Evolutionary conservation across 2,113 vertebrate species (phyloP), one percentile per base, ranked within the genome.

Genomic region (Felis catus): DNA sequence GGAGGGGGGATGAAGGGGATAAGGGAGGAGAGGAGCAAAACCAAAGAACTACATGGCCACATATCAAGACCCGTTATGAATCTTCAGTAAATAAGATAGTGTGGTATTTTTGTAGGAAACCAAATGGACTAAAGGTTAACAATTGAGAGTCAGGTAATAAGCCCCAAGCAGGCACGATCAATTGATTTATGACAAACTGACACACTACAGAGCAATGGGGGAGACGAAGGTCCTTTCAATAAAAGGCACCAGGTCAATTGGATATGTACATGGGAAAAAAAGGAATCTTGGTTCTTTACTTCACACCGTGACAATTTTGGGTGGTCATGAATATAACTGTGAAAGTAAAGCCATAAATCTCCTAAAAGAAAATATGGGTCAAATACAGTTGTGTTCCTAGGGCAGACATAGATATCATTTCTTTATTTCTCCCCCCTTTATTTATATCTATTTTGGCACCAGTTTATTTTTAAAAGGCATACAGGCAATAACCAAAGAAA

Each of bases 381-480:
- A 91, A 70, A 36, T 65, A 15, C 41, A 58, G 68, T 31, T 55
- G 45, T 61, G 39, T 63, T 7, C 13, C 65, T n/a, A 18, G 7
- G n/a, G 27, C 21, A 58, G 79, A 15, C 12, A 51, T 33, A 81
- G 19, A 92, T 71, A 84, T 48, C 41, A 4, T 78, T 29, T 85
- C 79, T 61, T 82, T 93, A 88, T 97, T 73, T 73, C 3, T 6
- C 19, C 36, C 36, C 11, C 71, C 11, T 73, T 39, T 51, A 11
- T 41, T 96, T 70, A n/a, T 70, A 18, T 74, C 80, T 63, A 58
- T 83, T 91, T 84, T 97, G 88, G 16, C 68, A 95, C 70, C 89
- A 95, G 79, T 97, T 97, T 96, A 96, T 94, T 97, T 91, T 76
- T 91, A 74, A 97, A 97, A 98, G 73, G 68, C 71, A 85, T 73